Base-by-base conservation (phyloP, 1,140 invertebrate genomes). In the Rhyacophila brunnea region DNA sequence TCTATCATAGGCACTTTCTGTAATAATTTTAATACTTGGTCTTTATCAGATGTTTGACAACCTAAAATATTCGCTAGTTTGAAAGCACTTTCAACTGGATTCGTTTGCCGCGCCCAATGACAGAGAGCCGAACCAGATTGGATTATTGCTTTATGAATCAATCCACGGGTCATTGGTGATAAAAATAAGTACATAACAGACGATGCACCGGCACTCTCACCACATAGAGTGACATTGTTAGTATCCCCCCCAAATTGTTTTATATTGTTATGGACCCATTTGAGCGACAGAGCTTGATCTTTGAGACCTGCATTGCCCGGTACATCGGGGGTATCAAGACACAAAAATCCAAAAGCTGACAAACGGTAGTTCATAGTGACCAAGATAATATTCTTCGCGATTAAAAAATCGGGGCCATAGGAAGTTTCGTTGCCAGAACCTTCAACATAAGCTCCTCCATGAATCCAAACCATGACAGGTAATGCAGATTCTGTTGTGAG, bases 321-420 rank as follows among this genome's bases (percentile, higher is more conserved):
- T 7, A 86, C 71, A 44, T 85, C 79, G 42, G 74, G 68, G n/a
- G 79, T 80, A 9, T 80, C 78, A 10, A 78, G 83, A 52, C 85
- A 85, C 14, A 90, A 67, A 68, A 89, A 90, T n/a, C 88, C 88
- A 23, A 91, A 71, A 1, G 87, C 81, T 40, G 88, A 88, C 11
- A 91, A 73, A 60, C 90, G 78, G 65, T 91, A 92, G 61, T 92
- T 89, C 49, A 91, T 82, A 0, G 87, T 86, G 0, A 91, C 87
- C 0, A 91, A 77, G 1, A 91, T 80, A 20, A 87, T 68, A 28
- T 82, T 77, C 66, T 87, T 81, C 6, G 81, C 76, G 6, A 86
- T 74, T 0, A 87, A 66, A 49, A 77, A 75, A 56, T 80, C 75
- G 0, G 78, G 74, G 1, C 74, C 71, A 60, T 67, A 67, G 5